Conservation (phyloP, 2,797 vertebrate species). For the Brotula barbata region DNA sequence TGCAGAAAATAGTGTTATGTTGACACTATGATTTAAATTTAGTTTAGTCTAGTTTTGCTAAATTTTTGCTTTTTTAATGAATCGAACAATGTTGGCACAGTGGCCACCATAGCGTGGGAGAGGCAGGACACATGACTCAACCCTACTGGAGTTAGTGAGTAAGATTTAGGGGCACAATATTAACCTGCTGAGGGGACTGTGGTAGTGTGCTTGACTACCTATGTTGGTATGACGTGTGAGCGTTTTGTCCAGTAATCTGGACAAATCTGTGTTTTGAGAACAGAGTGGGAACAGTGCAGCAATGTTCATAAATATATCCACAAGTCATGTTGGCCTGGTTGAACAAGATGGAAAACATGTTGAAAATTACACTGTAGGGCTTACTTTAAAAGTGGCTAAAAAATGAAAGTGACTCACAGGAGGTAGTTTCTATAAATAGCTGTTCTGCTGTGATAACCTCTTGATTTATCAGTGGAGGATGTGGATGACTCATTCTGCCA, state of each 20-base stretch:
- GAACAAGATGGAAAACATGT: slow-evolving; percentile 46
- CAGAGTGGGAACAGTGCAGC: slow-evolving; percentile 15
- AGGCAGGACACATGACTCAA: no score
- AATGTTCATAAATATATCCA: slow-evolving; percentile 26
- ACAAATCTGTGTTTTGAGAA: slow-evolving; percentile 7
- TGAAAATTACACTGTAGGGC: slow-evolving; percentile 48
- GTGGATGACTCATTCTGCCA: slow-evolving; percentile 76
- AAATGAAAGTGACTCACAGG: slow-evolving; percentile 66
- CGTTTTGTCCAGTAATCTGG: no score
- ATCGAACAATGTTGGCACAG: no score
- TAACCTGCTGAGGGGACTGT: slow-evolving; percentile 9
- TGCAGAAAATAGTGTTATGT: no score
- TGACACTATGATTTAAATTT: no score
- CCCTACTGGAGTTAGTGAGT: slow-evolving; percentile 4
- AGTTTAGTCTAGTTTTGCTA: no score
- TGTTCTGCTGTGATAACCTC: slow-evolving; percentile 66
- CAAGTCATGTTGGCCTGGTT: slow-evolving; percentile 38
- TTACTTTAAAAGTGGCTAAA: slow-evolving; percentile 64
- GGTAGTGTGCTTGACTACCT: no score
- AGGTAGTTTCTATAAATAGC: slow-evolving; percentile 75
- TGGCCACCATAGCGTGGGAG: no score
- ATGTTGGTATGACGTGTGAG: no score
- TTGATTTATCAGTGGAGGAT: slow-evolving; percentile 75
- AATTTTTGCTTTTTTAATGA: no score
- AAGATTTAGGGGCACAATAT: slow-evolving; percentile 7